phyloP scores from a whole-genome alignment of 2,113 vertebrate genomes.

The Mirza zaza region DNA sequence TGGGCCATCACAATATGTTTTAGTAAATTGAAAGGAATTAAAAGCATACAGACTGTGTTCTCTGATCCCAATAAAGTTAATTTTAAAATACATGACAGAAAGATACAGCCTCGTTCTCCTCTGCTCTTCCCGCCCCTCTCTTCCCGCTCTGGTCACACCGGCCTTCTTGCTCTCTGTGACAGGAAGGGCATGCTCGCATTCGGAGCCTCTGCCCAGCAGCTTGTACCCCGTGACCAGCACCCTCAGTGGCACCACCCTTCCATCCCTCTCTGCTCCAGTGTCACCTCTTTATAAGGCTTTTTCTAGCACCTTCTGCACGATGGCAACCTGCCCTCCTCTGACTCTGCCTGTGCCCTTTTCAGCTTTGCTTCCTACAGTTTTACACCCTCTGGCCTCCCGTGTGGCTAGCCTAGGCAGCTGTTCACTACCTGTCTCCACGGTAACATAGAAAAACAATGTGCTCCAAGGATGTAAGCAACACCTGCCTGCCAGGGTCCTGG shows the following conservation, averaged over 20 bases:
- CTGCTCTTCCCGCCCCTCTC: too few relatives aligned
- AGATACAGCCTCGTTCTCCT: neutral
- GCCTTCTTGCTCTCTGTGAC: neutral
- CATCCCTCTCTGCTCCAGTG: neutral
- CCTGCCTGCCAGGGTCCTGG: too few relatives aligned
- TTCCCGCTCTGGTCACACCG: accelerated
- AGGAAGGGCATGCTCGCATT: neutral
- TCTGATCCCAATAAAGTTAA: neutral
- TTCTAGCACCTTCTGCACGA: neutral
- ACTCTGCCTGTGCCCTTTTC: neutral
- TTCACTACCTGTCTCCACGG: neutral
- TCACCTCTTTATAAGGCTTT: neutral
- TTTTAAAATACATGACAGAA: neutral
- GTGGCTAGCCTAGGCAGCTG: neutral
- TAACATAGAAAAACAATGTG: too few relatives aligned
- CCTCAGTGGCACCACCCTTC: neutral
- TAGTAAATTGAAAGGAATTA: neutral
- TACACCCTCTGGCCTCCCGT: too few relatives aligned
- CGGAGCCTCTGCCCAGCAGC: neutral
- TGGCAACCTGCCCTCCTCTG: neutral
- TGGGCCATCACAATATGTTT: neutral
- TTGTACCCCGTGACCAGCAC: neutral
- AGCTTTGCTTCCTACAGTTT: neutral
- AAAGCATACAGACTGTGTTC: neutral
- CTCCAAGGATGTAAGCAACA: too few relatives aligned